Base-by-base conservation (phyloP, 37 sponge, comb jelly and placozoan genomes). In the Beroe forskalii region DNA sequence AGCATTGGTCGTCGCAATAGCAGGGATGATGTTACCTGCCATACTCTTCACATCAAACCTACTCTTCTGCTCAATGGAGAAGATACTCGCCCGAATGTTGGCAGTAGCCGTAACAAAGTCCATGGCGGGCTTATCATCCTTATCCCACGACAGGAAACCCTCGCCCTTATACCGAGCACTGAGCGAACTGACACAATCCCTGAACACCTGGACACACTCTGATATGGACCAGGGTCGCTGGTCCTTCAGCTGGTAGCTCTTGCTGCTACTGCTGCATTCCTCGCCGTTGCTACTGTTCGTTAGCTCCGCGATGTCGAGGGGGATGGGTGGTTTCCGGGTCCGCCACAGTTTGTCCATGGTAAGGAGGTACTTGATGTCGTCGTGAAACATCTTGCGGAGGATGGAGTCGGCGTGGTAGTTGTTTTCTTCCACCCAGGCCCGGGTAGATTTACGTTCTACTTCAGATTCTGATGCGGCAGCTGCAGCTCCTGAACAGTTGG, bases 11-110 rank as follows among this genome's bases (percentile, higher is more conserved):
- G 95, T 98, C 28, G 99, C 99, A 40, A 98, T 98, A 24, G 99
- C 99, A 8, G 99, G 96, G 20, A 98, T 93, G 31, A 98, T 98
- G 90, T 98, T 98, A 22, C 99, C 99, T 24, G 99, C 99, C 99
- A 98, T 98, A 94, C 97, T 94, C 90, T 98, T 98, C 0, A 96
- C 69, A 62, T 98, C 99, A 91, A 98, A 98, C 90, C 92, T 91
- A 67, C 93, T 94, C 72, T 95, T 96, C 61, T 55, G 86, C 23
- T 62, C 86, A 25, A 98, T 96, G 25, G 90, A 64, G 76, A 95
- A 98, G 27, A 92, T 67, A 61, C 90, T 62, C 0, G 94, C 93
- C 30, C 99, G 91, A 32, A 98, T 40, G 44, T 96, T 96, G n/a
- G 99, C 94, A 32, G 95, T 91, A 17, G 95, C 94, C 42, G 94